phyloP scores from a whole-genome alignment of 1,140 invertebrate species.

The Danaus plexippus region DNA sequence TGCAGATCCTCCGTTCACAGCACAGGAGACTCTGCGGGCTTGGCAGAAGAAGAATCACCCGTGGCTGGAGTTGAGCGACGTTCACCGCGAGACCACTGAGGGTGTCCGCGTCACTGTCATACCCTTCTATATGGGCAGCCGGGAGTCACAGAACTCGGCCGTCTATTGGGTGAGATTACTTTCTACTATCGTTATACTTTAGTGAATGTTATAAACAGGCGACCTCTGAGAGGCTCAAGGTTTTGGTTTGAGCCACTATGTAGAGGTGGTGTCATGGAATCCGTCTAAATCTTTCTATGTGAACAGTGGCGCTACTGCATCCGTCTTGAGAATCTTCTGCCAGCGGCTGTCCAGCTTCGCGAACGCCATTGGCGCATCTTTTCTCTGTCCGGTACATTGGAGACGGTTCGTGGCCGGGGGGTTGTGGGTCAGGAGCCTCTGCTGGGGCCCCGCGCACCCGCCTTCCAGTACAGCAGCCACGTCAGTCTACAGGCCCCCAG shows the following conservation, averaged over 20 bases:
- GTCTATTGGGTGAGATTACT: conserved; percentile 88
- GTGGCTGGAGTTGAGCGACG: conserved; percentile 96
- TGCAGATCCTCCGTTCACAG: conserved; percentile 86
- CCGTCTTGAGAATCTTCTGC: conserved; percentile 93
- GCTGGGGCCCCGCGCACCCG: conserved; percentile 87
- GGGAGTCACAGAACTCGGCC: conserved; percentile 88
- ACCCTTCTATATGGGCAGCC: conserved; percentile 97
- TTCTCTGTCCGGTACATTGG: conserved; percentile 93
- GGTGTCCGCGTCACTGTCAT: conserved; percentile 96
- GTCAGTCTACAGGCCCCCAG: conserved; percentile 97
- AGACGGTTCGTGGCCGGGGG: conserved; percentile 93
- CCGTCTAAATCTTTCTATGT: too few species aligned
- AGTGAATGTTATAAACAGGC: background rate
- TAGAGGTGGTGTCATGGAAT: too few species aligned
- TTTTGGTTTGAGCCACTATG: too few species aligned
- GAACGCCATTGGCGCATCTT: conserved; percentile 98
- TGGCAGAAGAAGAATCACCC: conserved; percentile 99
- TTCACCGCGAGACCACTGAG: conserved; percentile 98
- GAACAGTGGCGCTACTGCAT: conserved; percentile 95
- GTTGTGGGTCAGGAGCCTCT: conserved; percentile 97
- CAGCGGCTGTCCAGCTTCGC: conserved; percentile 89
- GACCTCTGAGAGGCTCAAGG: too few species aligned
- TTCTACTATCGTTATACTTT: background rate
- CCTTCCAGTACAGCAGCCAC: conserved; percentile 98
- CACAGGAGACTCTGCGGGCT: conserved; percentile 90